Evolutionary conservation across 2,113 vertebrate genomes (phyloP).

Genomic region (Prunella fulvescens): DNA sequence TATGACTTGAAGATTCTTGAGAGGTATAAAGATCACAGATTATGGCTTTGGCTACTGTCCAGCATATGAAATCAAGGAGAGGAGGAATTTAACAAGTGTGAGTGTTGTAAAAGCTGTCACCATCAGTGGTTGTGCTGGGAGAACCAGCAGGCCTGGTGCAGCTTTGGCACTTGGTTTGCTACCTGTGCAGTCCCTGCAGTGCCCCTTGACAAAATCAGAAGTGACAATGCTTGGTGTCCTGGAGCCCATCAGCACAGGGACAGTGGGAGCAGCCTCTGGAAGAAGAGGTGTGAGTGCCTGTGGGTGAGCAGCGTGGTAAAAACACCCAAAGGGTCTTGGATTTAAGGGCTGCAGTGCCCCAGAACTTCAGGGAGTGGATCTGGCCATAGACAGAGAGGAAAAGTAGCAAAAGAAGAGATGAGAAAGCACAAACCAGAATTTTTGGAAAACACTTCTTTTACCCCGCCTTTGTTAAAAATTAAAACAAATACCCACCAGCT

Average conservation of each 20-base stretch:
- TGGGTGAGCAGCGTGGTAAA: background rate
- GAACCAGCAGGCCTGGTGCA: background rate
- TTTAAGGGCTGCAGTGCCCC: background rate
- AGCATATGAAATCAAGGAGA: background rate
- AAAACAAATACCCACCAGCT: constrained; percentile 42
- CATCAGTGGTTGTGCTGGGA: background rate
- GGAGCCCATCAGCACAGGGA: background rate
- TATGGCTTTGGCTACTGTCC: background rate
- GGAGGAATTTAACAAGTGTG: background rate
- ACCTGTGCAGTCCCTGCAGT: fast-evolving
- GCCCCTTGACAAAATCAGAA: background rate
- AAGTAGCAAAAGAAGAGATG: background rate
- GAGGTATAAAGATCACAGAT: background rate
- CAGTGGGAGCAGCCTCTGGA: background rate
- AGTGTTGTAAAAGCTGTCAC: background rate
- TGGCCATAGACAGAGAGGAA: background rate
- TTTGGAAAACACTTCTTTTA: background rate
- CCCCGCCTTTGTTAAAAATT: constrained; percentile 42
- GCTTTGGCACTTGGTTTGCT: background rate
- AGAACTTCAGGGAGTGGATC: background rate
- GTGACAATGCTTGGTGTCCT: background rate
- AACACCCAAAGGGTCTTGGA: background rate
- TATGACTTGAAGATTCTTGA: background rate
- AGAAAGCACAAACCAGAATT: background rate
- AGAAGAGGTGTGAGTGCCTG: background rate